phyloP scores from a whole-genome alignment of 2,888 invertebrate species.

The Stomorhina lunata region DNA sequence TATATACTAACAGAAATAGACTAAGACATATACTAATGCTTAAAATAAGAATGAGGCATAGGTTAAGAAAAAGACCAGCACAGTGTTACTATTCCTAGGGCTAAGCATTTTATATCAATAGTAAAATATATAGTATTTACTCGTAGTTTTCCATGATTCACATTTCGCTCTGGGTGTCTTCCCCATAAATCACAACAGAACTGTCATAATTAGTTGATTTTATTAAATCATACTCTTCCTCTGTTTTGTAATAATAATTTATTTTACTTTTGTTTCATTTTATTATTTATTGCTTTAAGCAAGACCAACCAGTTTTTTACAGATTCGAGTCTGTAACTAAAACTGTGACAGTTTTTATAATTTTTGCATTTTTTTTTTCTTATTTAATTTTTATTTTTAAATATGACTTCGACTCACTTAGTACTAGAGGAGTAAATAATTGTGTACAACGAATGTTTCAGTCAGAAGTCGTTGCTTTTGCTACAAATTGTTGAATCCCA shows the following conservation, averaged over 20 bases:
- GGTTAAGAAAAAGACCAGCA: too few species aligned
- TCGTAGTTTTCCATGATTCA: neutral
- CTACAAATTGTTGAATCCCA: neutral
- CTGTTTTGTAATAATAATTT: neutral
- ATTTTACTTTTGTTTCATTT: neutral
- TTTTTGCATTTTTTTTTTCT: neutral
- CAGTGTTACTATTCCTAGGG: too few species aligned
- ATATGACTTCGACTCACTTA: neutral
- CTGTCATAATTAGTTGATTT: constrained; percentile 37
- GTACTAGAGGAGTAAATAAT: neutral
- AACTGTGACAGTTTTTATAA: neutral
- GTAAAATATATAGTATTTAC: too few species aligned
- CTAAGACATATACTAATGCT: too few species aligned
- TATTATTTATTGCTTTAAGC: constrained; percentile 9
- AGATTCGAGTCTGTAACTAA: neutral
- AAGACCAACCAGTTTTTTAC: constrained; percentile 35
- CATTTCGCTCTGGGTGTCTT: neutral
- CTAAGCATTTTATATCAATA: too few species aligned
- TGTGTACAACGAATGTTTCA: too few species aligned
- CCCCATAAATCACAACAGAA: constrained; percentile 15
- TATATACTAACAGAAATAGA: too few species aligned
- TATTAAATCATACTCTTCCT: constrained; percentile 43
- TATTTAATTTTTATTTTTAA: constrained; percentile 15
- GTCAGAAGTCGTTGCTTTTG: neutral
- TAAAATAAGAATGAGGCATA: too few species aligned